phyloP scores from a whole-genome alignment of 1,140 invertebrate genomes.

The Chironomus striatipennis region DNA sequence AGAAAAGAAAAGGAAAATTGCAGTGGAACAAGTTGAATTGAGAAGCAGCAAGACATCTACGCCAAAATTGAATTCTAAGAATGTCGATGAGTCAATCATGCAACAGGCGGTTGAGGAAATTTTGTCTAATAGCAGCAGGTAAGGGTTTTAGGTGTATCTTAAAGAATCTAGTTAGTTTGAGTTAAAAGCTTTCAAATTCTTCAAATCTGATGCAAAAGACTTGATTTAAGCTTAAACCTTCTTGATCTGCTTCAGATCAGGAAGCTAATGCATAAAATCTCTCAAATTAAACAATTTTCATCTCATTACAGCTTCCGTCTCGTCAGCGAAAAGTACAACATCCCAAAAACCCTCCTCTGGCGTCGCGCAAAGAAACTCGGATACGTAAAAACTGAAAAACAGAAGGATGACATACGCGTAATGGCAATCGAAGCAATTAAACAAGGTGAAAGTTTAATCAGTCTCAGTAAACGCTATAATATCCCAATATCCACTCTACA shows the following conservation, averaged over 20 bases:
- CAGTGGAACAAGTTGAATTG: neutral
- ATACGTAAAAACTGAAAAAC: constrained; percentile 43
- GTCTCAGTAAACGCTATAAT: constrained; percentile 43
- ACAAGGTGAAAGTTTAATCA: constrained; percentile 48
- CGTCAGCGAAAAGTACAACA: constrained; percentile 39
- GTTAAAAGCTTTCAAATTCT: too few relatives aligned
- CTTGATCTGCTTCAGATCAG: too few relatives aligned
- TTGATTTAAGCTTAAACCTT: too few relatives aligned
- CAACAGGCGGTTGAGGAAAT: neutral
- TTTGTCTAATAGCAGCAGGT: neutral
- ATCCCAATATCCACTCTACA: constrained; percentile 54
- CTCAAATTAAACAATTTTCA: neutral
- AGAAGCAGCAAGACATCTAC: neutral
- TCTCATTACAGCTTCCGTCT: neutral
- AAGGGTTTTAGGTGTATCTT: neutral
- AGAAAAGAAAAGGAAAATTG: neutral
- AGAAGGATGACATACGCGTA: constrained; percentile 40
- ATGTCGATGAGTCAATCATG: neutral
- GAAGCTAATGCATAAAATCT: too few relatives aligned
- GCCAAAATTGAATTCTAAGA: neutral
- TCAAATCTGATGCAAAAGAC: too few relatives aligned
- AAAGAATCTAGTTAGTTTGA: too few relatives aligned
- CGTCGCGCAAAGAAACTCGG: constrained; percentile 45
- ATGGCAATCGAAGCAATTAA: constrained; percentile 46
- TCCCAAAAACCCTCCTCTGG: constrained; percentile 54